Conservation (phyloP, 2,888 invertebrate genomes). For the Vanessa cardui region DNA sequence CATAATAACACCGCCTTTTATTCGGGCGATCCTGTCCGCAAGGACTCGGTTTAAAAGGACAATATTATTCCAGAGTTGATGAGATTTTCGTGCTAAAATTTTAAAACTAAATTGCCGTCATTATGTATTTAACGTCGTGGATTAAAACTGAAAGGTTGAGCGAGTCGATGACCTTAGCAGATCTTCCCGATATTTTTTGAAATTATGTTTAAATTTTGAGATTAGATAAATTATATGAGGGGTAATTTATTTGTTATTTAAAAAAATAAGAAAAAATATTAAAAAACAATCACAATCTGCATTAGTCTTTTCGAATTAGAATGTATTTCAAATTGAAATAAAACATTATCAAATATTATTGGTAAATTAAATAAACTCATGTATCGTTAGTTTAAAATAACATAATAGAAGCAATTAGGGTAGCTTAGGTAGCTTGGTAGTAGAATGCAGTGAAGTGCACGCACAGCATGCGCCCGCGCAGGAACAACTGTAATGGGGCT, state of each 20-base stretch:
- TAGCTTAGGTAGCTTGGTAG: conserved; percentile 23
- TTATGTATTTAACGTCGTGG: conserved; percentile 74
- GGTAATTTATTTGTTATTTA: too few relatives aligned
- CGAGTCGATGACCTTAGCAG: conserved; percentile 44
- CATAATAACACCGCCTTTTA: conserved; percentile 82
- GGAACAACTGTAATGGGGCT: conserved; percentile 52
- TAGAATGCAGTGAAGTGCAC: conserved; percentile 29
- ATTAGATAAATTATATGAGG: too few relatives aligned
- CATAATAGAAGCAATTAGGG: conserved; percentile 31
- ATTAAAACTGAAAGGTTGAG: conserved; percentile 72
- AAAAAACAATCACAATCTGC: too few relatives aligned
- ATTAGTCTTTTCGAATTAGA: too few relatives aligned
- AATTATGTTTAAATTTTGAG: conserved; percentile 3
- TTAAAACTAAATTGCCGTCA: conserved; percentile 75
- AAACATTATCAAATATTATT: too few relatives aligned
- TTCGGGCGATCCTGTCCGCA: conserved; percentile 70
- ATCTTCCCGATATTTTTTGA: conserved; percentile 21
- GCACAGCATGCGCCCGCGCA: conserved; percentile 40
- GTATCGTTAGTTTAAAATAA: conserved; percentile 10
- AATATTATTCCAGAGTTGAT: conserved; percentile 77
- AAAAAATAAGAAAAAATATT: too few relatives aligned
- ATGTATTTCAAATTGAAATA: too few relatives aligned
- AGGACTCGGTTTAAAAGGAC: conserved; percentile 80
- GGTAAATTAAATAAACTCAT: not conserved
- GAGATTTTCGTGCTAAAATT: conserved; percentile 82